These are phyloP conservation scores for Cotesia typhae DNA, from an alignment of 1,140 invertebrate genomes.

Conservation along the genomic window DNA sequence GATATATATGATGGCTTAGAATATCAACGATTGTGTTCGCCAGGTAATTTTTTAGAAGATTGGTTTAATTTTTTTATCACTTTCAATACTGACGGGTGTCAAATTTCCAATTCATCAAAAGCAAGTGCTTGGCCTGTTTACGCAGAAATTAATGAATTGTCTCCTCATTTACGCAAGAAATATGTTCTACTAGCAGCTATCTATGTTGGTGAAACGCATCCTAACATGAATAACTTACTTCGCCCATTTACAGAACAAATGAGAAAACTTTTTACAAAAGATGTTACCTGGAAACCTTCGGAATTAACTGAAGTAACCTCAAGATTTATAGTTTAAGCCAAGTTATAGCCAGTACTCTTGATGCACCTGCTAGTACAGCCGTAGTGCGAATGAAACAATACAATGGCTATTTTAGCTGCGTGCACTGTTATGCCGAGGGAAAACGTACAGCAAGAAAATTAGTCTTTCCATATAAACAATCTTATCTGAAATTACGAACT, in stretches of 20 bases:
- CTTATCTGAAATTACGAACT: neutral
- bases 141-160: constrained; percentile 26
- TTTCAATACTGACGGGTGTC: constrained; percentile 34
- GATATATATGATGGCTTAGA: no score
- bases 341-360: constrained; percentile 13
- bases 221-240: constrained; percentile 27
- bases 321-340: no score
- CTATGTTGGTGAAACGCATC: constrained; percentile 31
- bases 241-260: constrained; percentile 28
- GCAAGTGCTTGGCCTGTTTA: constrained; percentile 31
- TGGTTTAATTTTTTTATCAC: no score
- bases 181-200: constrained; percentile 39
- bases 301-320: constrained; percentile 15
- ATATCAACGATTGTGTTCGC: no score
- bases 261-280: constrained; percentile 17
- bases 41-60: no score
- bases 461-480: constrained; percentile 15
- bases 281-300: constrained; percentile 39
- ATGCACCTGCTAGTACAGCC: constrained; percentile 31
- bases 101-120: constrained; percentile 31
- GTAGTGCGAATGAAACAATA: constrained; percentile 13
- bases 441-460: constrained; percentile 12
- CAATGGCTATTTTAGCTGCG: constrained; percentile 24
- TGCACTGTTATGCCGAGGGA: constrained; percentile 26
- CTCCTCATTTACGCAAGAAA: constrained; percentile 23